These are phyloP conservation scores for Synaphobranchus kaupii DNA, from an alignment of 2,797 vertebrate genomes.

Conservation along the genomic window DNA sequence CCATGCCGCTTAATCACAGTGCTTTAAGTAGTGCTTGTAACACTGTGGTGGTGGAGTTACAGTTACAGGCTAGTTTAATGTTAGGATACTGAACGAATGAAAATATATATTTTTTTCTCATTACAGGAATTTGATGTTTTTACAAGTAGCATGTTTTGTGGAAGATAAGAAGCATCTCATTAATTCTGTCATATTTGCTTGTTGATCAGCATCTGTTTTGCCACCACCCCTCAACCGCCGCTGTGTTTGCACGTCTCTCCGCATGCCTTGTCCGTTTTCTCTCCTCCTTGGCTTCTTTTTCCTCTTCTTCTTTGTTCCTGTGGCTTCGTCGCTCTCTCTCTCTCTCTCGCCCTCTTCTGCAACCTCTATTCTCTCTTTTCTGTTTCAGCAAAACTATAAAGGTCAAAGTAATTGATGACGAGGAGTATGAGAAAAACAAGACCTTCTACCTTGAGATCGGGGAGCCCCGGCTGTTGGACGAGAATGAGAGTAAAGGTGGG, in stretches of 20 bases:
- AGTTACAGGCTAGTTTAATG: background rate
- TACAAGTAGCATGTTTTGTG: background rate
- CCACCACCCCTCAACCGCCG: background rate
- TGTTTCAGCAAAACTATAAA: slow-evolving; percentile 98
- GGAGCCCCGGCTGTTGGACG: slow-evolving; percentile 93
- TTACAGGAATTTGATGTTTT: background rate
- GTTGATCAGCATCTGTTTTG: background rate
- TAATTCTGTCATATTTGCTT: background rate
- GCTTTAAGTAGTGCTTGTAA: background rate
- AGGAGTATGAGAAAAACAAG: slow-evolving; percentile 99
- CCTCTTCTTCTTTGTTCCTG: slow-evolving; percentile 28
- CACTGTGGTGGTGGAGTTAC: background rate
- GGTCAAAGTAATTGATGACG: slow-evolving; percentile 98
- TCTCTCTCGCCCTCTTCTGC: slow-evolving; percentile 46
- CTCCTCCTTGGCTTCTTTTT: background rate
- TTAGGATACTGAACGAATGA: background rate
- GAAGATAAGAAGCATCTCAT: background rate
- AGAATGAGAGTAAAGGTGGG: slow-evolving; percentile 97
- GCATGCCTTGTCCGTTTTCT: background rate
- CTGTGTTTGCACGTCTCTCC: background rate
- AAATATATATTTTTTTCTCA: background rate
- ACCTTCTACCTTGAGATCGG: slow-evolving; percentile 98
- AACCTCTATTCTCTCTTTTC: slow-evolving; percentile 72
- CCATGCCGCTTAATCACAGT: background rate
- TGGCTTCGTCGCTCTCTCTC: slow-evolving; percentile 45